These are phyloP conservation scores for Macropis europaea DNA, from an alignment of 2,888 invertebrate species.

Conservation along the genomic window DNA sequence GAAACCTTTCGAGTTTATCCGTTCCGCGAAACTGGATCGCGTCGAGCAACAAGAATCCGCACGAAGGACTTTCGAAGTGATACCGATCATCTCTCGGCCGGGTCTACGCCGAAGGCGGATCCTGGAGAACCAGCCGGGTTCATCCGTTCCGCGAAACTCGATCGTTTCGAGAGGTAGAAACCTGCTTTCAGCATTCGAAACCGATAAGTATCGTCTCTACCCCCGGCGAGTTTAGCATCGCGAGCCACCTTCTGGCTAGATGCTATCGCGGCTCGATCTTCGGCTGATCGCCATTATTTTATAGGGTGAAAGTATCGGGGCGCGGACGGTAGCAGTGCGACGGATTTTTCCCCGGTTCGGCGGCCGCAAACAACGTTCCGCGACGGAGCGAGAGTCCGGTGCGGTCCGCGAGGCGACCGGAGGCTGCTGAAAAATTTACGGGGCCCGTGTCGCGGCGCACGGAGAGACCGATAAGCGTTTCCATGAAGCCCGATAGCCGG, in stretches of 20 bases:
- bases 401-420: background rate
- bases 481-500: background rate
- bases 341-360: background rate
- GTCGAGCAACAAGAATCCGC: slow-evolving; percentile 52
- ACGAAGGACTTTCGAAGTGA: slow-evolving; percentile 51
- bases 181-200: slow-evolving; percentile 51
- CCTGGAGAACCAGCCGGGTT: slow-evolving; percentile 27
- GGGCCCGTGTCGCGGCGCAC: background rate
- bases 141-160: slow-evolving; percentile 51
- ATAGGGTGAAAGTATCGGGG: slow-evolving; percentile 19
- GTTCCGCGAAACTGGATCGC: slow-evolving; percentile 62
- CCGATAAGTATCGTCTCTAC: slow-evolving; percentile 50
- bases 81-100: slow-evolving; percentile 50
- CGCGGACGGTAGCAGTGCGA: slow-evolving; percentile 10
- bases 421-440: background rate
- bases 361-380: background rate
- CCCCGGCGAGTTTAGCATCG: slow-evolving; percentile 29
- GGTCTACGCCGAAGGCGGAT: slow-evolving; percentile 38
- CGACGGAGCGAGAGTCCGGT: background rate
- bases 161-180: slow-evolving; percentile 55
- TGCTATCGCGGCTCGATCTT: slow-evolving; percentile 44
- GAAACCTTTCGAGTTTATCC: slow-evolving; percentile 53
- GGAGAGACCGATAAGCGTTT: slow-evolving; percentile 7
- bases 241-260: slow-evolving; percentile 25
- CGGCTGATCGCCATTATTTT: slow-evolving; percentile 49